Base-by-base conservation (phyloP, 2,888 invertebrate genomes). In the Mechanitis mazaeus region DNA sequence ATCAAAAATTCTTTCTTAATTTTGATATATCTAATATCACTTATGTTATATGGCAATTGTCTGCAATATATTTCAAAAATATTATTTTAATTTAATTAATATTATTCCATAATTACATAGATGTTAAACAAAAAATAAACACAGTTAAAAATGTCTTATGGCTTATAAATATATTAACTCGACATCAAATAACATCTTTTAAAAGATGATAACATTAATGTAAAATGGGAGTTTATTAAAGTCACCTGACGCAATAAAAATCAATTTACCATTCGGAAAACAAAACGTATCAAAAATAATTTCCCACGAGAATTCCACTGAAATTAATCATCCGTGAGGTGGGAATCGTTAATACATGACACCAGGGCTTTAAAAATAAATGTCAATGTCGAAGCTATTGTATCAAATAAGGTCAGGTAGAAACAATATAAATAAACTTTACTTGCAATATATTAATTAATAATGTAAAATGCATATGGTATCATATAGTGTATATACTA, bases 311-410 rank as follows among this genome's bases (percentile, higher is more conserved):
- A 67, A 63, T 59, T 35, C 63, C 62, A 63, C 68, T 67, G 64
- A 71, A 72, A 75, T 77, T 78, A 77, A 78, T 77, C 73, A 79
- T 72, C 74, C 72, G 66, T 70, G 65, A 66, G 77, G 11, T n/a
- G 78, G 76, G 78, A 78, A 77, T 60, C 57, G 56, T 65, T 74
- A 70, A 71, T 72, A 70, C 68, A 65, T 68, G 71, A 70, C 69
- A 71, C 72, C 73, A 71, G 38, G 31, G 59, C 64, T 56, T 62
- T 55, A 31, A 31, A 50, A 50, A 50, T 31, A 50, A 31, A n/a
- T 50, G 31, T 50, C 50, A 50, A 50, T 28, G 50, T n/a, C 50
- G 5, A 50, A 28, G 28, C 31, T 50, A 11, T 50, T 42, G 7
- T 42, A 42, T 3, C 42, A 50, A 50, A 28, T 50, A 11, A 31